Conservation (phyloP, 2,888 invertebrate genomes). For the Cyclophora albipunctata region DNA sequence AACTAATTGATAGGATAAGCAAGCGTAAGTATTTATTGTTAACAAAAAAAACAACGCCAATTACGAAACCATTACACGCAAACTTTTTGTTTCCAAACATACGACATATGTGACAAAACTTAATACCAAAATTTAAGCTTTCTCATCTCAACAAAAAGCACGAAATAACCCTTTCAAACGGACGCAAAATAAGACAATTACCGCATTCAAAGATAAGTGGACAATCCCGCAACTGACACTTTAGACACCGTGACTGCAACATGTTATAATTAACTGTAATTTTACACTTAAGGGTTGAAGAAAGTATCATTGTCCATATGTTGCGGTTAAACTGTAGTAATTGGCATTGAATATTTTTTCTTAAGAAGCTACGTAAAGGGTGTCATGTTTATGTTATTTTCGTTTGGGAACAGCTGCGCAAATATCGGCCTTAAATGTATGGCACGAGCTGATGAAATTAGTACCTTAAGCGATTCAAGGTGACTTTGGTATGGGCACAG, state of each 20-base stretch:
- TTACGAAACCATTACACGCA: neutral
- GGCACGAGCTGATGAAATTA: neutral
- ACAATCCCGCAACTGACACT: slow-evolving; percentile 68
- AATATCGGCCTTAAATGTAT: slow-evolving; percentile 5
- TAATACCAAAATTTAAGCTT: slow-evolving; percentile 16
- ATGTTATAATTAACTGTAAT: slow-evolving; percentile 60
- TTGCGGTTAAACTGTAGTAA: slow-evolving; percentile 32
- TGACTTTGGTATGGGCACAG: no score
- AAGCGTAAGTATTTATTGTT: no score
- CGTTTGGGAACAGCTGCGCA: slow-evolving; percentile 19
- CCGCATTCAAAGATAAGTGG: slow-evolving; percentile 51
- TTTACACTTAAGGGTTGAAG: slow-evolving; percentile 50
- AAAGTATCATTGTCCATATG: slow-evolving; percentile 63
- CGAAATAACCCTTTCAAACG: slow-evolving; percentile 45
- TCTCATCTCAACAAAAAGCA: slow-evolving; percentile 31
- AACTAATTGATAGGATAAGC: no score
- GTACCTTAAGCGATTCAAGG: neutral
- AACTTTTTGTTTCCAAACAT: no score
- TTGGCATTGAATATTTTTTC: slow-evolving; percentile 14
- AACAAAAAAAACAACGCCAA: neutral
- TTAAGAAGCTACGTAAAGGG: slow-evolving; percentile 19
- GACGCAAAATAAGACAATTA: slow-evolving; percentile 38
- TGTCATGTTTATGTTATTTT: slow-evolving; percentile 15
- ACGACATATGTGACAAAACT: neutral
- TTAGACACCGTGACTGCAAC: slow-evolving; percentile 52